These are phyloP conservation scores for Hemicrepidius hirtus DNA, from an alignment of 2,888 invertebrate species.

Conservation along the genomic window DNA sequence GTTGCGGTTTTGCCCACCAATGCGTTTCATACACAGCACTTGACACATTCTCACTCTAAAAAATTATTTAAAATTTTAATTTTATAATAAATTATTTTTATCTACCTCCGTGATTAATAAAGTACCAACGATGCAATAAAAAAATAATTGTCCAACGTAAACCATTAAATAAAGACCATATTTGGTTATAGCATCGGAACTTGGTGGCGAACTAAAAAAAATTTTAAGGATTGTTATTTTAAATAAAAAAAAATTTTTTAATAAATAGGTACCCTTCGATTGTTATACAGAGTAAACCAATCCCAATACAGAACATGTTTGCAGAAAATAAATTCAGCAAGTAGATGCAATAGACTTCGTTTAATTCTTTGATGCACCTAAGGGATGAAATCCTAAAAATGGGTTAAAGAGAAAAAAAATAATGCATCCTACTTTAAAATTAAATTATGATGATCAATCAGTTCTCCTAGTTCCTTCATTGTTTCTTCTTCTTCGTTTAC, in stretches of 20 bases:
- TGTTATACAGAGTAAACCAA: neutral
- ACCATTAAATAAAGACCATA: neutral
- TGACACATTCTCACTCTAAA: conserved; percentile 39
- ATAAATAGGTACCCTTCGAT: neutral
- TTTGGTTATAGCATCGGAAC: neutral
- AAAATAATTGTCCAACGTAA: neutral
- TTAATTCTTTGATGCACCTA: neutral
- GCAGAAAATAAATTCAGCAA: neutral
- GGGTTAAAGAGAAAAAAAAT: no score
- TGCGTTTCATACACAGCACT: conserved; percentile 40
- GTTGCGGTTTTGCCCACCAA: conserved; percentile 43
- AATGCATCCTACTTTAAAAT: neutral
- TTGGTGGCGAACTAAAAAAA: neutral
- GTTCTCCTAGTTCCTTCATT: neutral
- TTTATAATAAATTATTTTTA: no score
- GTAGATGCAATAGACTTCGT: neutral
- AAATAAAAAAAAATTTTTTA: neutral
- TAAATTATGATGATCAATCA: conserved; percentile 9
- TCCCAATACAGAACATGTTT: neutral
- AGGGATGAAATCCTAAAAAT: neutral
- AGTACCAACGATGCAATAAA: neutral
- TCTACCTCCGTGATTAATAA: neutral
- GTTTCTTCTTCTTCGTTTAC: neutral
- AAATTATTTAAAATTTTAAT: neutral
- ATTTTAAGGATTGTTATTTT: no score